A percentile compares a stretch with the other conserved stretches of the same genome.
Conservation (phyloP, 2,888 invertebrate species). For the Agrotis exclamationis region DNA sequence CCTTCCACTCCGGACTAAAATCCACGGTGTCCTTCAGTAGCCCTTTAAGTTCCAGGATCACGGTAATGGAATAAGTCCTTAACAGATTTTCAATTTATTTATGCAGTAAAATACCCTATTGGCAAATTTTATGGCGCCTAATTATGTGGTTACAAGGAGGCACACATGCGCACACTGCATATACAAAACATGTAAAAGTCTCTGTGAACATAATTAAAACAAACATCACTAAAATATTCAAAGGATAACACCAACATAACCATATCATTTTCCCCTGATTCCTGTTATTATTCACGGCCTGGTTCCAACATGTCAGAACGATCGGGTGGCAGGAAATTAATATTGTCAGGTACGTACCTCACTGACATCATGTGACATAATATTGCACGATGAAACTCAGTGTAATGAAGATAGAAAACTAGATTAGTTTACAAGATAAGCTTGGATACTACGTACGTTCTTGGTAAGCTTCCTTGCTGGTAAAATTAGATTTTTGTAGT, state of each 20-base stretch:
- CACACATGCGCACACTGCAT: too few species aligned
- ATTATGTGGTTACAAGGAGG: too few species aligned
- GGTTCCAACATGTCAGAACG: conserved; percentile 48
- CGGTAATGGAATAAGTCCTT: too few species aligned
- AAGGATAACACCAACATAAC: conserved; percentile 23
- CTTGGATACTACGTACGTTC: not conserved
- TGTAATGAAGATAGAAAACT: conserved; percentile 22
- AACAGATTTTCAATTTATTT: too few species aligned
- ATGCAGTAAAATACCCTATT: too few species aligned
- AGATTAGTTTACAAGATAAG: conserved; percentile 12
- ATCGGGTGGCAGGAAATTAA: conserved; percentile 61
- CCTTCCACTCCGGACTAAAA: too few species aligned
- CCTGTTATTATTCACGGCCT: conserved; percentile 44
- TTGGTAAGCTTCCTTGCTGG: not conserved
- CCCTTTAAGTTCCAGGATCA: too few species aligned
- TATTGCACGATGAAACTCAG: conserved; percentile 33
- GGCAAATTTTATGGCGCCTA: too few species aligned
- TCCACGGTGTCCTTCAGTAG: too few species aligned
- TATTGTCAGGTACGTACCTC: conserved; percentile 43
- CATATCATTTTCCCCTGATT: conserved; percentile 38
- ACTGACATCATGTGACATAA: conserved; percentile 32
- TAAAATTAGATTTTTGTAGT: not conserved
- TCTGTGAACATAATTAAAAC: conserved; percentile 12
- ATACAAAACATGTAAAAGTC: not conserved
- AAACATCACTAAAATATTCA: conserved; percentile 45